A percentile compares a stretch with the other conserved stretches of the same genome.
phyloP scores from a whole-genome alignment of 2,888 invertebrate genomes.

The Drosophila peninsularis region DNA sequence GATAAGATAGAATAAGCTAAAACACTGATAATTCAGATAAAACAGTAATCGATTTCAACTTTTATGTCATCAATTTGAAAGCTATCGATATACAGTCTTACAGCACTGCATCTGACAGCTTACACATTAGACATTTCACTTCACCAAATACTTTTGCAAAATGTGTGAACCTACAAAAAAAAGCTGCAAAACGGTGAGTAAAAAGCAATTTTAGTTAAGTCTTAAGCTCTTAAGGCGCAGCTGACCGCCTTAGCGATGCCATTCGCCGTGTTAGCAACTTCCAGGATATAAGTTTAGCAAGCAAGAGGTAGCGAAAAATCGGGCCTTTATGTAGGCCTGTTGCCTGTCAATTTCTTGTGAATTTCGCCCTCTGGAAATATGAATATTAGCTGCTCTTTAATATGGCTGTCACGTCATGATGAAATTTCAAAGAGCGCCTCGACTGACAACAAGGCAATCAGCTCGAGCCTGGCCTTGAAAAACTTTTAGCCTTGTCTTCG shows the following conservation, averaged over 20 bases:
- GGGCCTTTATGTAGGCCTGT: not conserved
- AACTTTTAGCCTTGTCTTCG: conserved; percentile 56
- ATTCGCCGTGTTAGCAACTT: no score
- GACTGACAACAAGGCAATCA: conserved; percentile 36
- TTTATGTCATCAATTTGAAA: not conserved
- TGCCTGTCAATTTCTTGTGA: conserved; percentile 15
- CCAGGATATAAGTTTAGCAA: not conserved
- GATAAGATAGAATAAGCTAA: no score
- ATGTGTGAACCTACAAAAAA: no score
- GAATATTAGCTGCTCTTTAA: conserved; percentile 31
- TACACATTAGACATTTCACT: not conserved
- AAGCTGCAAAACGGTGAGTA: not conserved
- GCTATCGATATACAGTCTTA: not conserved
- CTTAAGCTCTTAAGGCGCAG: no score
- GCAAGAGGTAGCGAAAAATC: not conserved
- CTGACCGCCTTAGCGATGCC: no score
- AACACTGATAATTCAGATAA: no score
- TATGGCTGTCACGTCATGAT: conserved; percentile 63
- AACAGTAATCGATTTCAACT: not conserved
- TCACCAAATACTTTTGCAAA: not conserved
- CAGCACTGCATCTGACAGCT: not conserved
- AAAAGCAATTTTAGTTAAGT: not conserved
- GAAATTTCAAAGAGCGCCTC: conserved; percentile 43
- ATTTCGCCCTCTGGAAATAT: conserved; percentile 16
- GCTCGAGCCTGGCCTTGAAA: conserved; percentile 62